Base-by-base conservation (phyloP, 2,113 vertebrate genomes). In the Campylomormyrus numenius region DNA sequence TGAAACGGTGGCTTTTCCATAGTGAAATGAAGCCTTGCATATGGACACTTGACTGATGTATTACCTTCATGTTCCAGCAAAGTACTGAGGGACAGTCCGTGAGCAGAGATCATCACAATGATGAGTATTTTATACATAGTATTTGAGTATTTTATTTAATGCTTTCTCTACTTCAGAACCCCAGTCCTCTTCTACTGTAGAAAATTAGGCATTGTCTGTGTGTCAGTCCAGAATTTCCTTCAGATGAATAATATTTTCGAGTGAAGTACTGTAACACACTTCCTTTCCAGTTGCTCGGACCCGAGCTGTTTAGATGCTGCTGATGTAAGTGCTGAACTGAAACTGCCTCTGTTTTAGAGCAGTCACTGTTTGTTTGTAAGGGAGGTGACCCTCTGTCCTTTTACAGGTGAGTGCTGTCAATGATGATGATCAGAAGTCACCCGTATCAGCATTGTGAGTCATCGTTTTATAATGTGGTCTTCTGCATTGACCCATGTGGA, bases 111-210 rank as follows among this genome's bases (percentile, higher is more conserved):
- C 53, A 6, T n/a, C 35, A 39, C 56, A 53, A 88, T 62, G 56
- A 80, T 89, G 70, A 49, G 74, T 80, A 80, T 53, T 87, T 50
- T 53, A 87, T 85, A 46, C 9, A 58, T 89, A 39, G 10, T 83
- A 27, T 84, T 89, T 17, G 19, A 50, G 49, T 24, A 52, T 87
- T 50, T 27, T 85, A 45, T 56, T 56, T 56, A 56, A 21, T 56
- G 13, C 39, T 62, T 27, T 89, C 45, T 53, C 53, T 48, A 62
- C 39, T 89, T 62, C 24, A 89, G 80, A 89, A 89, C 53, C 46
- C 39, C 77, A 27, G 15, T 27, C 8, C 21, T 10, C 11, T 80
- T 24, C 39, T 4, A 39, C 27, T 85, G 83, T 58, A 24, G 21
- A 62, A 39, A 58, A 85, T 15, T 53, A 53, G 1, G 3, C 70